Evolutionary conservation across 2,888 invertebrate species (phyloP).

Genomic region (Troides helena): DNA sequence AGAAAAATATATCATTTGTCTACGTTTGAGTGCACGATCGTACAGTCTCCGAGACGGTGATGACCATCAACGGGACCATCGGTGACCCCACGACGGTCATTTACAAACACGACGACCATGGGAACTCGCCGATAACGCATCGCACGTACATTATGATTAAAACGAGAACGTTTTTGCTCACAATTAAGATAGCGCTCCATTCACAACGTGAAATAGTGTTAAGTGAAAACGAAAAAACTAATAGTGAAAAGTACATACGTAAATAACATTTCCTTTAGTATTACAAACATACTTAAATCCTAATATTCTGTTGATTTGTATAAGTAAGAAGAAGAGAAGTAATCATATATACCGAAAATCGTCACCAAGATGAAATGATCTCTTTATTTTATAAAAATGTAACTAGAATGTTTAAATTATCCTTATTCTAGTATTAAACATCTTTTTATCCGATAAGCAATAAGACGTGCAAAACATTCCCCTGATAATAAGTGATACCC

Average conservation of each 20-base stretch:
- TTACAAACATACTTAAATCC: background rate
- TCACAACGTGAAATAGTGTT: constrained; percentile 9
- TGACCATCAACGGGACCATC: constrained; percentile 71
- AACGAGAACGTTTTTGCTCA: constrained; percentile 52
- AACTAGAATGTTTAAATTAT: no score
- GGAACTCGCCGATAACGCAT: constrained; percentile 71
- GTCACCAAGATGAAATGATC: no score
- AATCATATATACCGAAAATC: no score
- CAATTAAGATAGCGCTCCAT: constrained; percentile 43
- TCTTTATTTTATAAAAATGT: no score
- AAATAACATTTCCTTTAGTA: background rate
- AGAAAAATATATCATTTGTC: constrained; percentile 18
- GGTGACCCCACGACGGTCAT: constrained; percentile 70
- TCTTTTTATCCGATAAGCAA: no score
- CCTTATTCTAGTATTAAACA: no score
- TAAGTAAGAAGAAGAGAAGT: no score
- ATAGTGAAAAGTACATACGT: background rate
- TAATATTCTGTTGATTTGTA: no score
- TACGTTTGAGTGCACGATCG: constrained; percentile 32
- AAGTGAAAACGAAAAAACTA: background rate
- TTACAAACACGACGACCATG: constrained; percentile 73
- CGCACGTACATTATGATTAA: constrained; percentile 69
- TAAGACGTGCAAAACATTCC: no score
- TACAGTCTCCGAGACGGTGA: constrained; percentile 51
- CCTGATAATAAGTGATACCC: no score